Evolutionary conservation across 1,140 invertebrate species (phyloP).

Genomic region (Musca domestica): DNA sequence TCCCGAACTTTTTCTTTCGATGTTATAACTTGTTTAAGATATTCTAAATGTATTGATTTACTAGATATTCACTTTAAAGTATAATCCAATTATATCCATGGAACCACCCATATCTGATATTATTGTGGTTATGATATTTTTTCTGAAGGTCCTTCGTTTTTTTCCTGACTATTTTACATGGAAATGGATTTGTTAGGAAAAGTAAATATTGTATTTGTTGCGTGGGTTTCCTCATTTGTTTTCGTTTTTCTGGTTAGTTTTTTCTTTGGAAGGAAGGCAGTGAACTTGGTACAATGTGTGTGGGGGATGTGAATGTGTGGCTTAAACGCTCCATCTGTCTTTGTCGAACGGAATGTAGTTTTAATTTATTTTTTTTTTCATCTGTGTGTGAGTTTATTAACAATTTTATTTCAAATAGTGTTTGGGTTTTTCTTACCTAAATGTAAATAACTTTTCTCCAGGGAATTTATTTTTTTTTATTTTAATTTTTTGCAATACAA

Average conservation of each 20-base stretch:
- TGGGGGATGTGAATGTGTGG: neutral
- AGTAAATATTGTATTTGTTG: neutral
- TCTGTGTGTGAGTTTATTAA: constrained; percentile 9
- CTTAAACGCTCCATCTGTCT: neutral
- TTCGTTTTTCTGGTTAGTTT: no score
- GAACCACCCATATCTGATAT: no score
- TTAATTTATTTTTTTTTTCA: constrained; percentile 4
- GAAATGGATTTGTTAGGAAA: neutral
- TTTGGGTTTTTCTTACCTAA: neutral
- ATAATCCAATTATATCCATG: no score
- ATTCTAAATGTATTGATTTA: no score
- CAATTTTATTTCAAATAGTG: neutral
- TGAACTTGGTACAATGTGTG: constrained; percentile 5
- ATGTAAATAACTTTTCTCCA: constrained; percentile 13
- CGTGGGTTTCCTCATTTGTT: neutral
- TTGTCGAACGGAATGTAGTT: neutral
- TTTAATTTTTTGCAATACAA: constrained; percentile 1
- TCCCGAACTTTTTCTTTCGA: no score
- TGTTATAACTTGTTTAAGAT: no score
- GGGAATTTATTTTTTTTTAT: no score
- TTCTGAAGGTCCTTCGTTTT: neutral
- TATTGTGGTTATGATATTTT: no score
- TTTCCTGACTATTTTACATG: neutral
- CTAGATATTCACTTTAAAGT: no score
- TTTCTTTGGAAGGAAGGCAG: constrained; percentile 5